These are phyloP conservation scores for Ypsolopha sequella DNA, from an alignment of 2,888 invertebrate species.

Conservation along the genomic window DNA sequence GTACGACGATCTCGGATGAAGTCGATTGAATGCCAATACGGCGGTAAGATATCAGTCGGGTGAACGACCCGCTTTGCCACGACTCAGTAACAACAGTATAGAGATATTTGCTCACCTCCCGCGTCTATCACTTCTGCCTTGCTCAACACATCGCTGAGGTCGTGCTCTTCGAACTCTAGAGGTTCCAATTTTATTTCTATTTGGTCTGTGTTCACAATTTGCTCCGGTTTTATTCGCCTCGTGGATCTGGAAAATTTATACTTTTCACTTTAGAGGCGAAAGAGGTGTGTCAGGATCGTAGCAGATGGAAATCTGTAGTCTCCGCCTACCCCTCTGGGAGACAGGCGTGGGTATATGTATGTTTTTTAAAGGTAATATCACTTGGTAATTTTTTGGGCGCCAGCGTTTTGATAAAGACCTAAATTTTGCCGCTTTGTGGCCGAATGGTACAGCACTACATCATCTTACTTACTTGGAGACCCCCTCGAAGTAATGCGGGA, in stretches of 20 bases:
- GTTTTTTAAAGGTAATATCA: neutral
- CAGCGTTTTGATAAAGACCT: neutral
- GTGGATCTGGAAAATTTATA: neutral
- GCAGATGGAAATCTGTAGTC: no score
- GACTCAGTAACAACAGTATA: no score
- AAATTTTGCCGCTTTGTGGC: neutral
- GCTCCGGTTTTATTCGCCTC: neutral
- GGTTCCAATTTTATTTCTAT: conserved; percentile 26
- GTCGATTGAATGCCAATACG: no score
- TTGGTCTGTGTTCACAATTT: neutral
- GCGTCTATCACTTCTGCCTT: neutral
- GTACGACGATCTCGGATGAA: no score
- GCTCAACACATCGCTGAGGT: conserved; percentile 13
- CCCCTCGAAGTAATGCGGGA: no score
- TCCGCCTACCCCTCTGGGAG: no score
- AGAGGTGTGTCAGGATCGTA: no score
- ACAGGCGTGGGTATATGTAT: no score
- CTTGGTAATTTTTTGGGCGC: neutral
- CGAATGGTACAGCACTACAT: no score
- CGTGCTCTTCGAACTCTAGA: conserved; percentile 15
- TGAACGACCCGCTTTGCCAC: no score
- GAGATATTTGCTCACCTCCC: neutral
- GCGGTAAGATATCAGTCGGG: no score
- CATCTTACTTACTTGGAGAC: no score
- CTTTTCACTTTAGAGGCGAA: neutral